Conservation (phyloP, 2,888 invertebrate genomes). For the Sicus ferrugineus region DNA sequence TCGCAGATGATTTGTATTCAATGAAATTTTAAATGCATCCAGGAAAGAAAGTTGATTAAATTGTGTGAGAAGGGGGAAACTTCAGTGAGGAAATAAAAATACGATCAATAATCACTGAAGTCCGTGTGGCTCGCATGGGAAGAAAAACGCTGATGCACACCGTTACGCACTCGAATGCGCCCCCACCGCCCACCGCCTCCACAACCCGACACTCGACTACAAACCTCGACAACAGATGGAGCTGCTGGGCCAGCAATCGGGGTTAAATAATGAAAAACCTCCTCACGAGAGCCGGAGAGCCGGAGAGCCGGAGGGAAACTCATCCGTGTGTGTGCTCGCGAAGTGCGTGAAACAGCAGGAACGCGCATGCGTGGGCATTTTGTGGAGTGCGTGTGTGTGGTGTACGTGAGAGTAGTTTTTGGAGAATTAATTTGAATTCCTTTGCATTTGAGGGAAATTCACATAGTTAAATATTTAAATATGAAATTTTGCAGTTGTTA, state of each 20-base stretch:
- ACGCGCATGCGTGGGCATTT: background rate
- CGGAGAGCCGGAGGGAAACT: background rate
- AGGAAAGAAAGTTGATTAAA: background rate
- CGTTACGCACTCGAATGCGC: background rate
- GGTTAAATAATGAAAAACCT: conserved; percentile 42
- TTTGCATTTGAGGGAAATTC: too few species aligned
- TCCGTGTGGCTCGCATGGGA: background rate
- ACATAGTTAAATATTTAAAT: too few species aligned
- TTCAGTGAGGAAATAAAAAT: conserved; percentile 1
- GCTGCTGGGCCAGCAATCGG: conserved; percentile 49
- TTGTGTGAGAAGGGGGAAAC: too few species aligned
- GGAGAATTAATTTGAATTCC: too few species aligned
- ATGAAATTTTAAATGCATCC: too few species aligned
- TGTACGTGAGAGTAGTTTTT: too few species aligned
- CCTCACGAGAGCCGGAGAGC: background rate
- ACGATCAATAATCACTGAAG: conserved; percentile 9
- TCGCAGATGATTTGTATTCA: too few species aligned
- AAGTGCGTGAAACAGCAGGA: background rate
- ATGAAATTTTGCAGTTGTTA: too few species aligned
- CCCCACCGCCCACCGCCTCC: background rate
- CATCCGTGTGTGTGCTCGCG: background rate
- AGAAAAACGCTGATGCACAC: background rate
- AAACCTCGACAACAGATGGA: conserved; percentile 59
- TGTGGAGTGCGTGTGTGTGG: conserved; percentile 13
- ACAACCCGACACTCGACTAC: conserved; percentile 14